Evolutionary conservation across 1,140 invertebrate genomes (phyloP), one percentile per base, ranked within the genome.

Genomic region (Sycobia sp.): DNA sequence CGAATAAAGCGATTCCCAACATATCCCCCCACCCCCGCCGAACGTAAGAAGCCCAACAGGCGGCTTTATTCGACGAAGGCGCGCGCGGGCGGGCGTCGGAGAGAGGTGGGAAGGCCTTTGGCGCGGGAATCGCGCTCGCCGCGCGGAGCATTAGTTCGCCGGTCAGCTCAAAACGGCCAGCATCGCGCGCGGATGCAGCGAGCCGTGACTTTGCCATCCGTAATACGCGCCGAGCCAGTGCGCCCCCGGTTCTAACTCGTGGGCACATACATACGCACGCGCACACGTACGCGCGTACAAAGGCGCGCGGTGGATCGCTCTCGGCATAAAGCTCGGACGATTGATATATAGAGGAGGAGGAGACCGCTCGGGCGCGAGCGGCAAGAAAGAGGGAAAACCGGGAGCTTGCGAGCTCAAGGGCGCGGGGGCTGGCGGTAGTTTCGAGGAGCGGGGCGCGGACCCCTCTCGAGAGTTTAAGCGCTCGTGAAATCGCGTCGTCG

Each of bases 101-200:
- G 46, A 62, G 67, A 73, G 74, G 72, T 71, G 68, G 66, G 20
- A 51, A 70, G 70, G 68, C 67, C 68, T 65, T 69, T 67, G 56
- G 59, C 68, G n/a, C n/a, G n/a, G n/a, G n/a, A 69, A 65, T 47
- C 49, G 32, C 27, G 22, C 18, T 47, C 38, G 22, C 34, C n/a
- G 20, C 14, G 9, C 9, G 20, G 54, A 4, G 65, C 68, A 67
- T 50, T 76, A 77, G 74, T 76, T 75, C 64, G 62, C 39, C 66
- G 50, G 69, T 51, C 66, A 69, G 62, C 58, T 70, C 67, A 71
- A 75, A 74, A 72, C 63, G 69, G 68, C 49, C 68, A 66, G 62
- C 64, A 69, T 68, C 59, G 47, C 46, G 36, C 25, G 38, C 22
- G 22, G 51, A 22, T n/a, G n/a, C n/a, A n/a, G n/a, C n/a, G n/a